Evolutionary conservation across 2,888 invertebrate genomes (phyloP).

Genomic region (Abrostola tripartita): DNA sequence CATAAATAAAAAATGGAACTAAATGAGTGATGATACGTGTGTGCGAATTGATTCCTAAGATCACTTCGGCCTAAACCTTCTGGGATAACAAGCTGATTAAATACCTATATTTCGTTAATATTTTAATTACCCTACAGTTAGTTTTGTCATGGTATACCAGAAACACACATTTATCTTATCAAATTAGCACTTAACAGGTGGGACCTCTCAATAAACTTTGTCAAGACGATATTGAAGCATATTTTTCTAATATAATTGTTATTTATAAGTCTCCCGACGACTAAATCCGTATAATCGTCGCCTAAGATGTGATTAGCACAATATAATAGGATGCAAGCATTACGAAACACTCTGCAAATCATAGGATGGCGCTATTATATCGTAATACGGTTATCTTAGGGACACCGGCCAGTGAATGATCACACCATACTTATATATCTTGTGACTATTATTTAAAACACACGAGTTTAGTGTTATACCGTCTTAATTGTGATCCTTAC

Average conservation of each 20-base stretch:
- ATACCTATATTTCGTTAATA: too few relatives aligned
- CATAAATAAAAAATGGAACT: too few relatives aligned
- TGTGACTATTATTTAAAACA: neutral
- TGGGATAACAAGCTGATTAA: too few relatives aligned
- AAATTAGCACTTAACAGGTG: too few relatives aligned
- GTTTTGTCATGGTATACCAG: too few relatives aligned
- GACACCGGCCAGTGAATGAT: neutral
- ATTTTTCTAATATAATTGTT: neutral
- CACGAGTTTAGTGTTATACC: conserved; percentile 5
- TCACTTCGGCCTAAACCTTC: too few relatives aligned
- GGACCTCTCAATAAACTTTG: too few relatives aligned
- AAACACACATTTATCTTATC: too few relatives aligned
- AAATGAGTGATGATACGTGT: too few relatives aligned
- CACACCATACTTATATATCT: too few relatives aligned
- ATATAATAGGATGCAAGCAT: conserved; percentile 12
- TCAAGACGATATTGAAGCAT: neutral
- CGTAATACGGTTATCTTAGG: neutral
- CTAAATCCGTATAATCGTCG: neutral
- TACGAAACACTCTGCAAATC: neutral
- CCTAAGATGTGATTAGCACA: neutral
- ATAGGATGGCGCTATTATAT: conserved; percentile 10
- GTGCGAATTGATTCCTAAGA: too few relatives aligned
- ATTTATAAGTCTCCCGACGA: neutral
- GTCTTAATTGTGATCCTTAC: neutral
- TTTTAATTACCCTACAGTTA: too few relatives aligned